Evolutionary conservation across 2,888 invertebrate genomes (phyloP), one percentile per base, ranked within the genome.

Genomic region (Microctonus brassicae): DNA sequence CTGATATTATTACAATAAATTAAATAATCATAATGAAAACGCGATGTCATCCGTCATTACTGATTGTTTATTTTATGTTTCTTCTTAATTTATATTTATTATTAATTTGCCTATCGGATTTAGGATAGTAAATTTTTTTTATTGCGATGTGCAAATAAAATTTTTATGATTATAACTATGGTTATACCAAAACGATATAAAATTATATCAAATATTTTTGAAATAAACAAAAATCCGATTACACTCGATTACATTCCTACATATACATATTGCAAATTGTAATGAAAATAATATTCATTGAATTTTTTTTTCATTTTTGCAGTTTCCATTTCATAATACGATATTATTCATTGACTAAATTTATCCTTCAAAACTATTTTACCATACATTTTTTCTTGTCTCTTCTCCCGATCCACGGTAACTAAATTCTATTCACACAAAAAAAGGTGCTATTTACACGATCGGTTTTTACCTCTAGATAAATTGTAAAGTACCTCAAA

Each of bases 1-100:
- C 62, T 58, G 69, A 74, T 36, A 52, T 60, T 76, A 62, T 63
- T 57, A 62, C 61, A 20, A 68, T 69, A 33, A 33, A 61, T 53
- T 55, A 36, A 39, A 62, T 29, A 67, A 22, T 63, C n/a, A 39
- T 26, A 42, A 63, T 72, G n/a, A 53, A 65, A 55, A 64, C 29
- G 24, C 39, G 60, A 65, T 53, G 20, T 64, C 58, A 57, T 39
- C 58, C 57, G 57, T 64, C 13, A 39, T 42, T 34, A 4, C 34
- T 64, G 39, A 36, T 53, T 24, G 17, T 70, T 47, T 63, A 10
- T 17, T n/a, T 57, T 24, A 26, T 7, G 10, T 6, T 42, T 2
- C n/a, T 47, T 47, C 1, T 3, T 2, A 11, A 3, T 13, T 17
- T 2, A n/a, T 17, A 2, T 42, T 47, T 17, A 7, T 47, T n/a